Evolutionary conservation across 2,113 vertebrate genomes (phyloP), one percentile per base, ranked within the genome.

Genomic region (Promerops cafer): DNA sequence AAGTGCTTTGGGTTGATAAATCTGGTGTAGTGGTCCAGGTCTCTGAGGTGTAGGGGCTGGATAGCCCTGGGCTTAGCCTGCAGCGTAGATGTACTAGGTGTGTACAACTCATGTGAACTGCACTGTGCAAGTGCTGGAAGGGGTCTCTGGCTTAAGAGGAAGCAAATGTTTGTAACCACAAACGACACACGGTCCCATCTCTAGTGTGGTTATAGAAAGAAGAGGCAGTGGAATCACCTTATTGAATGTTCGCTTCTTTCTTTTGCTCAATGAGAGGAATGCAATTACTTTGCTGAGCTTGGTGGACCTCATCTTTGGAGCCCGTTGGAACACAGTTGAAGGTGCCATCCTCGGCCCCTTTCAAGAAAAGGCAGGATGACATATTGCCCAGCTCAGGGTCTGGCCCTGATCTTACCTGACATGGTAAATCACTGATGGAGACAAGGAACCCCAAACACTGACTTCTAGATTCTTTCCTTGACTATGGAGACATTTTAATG

Each of bases 51-150:
- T 13, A 1, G 17, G 13, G 13, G 7, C 11, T 63, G 54, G 30
- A 9, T 28, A 66, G 23, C 16, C 56, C 47, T 19, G 15, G 6
- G 2, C 33, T 92, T 52, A 57, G 31, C 64, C 35, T 59, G 35
- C 27, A 27, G 35, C 0, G 1, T 8, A 33, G 70, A 3, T 17
- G 10, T 28, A 10, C 23, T 30, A 31, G 23, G 6, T 63, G 30
- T 31, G 14, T 24, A 54, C 13, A 22, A 3, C 4, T 47, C 20
- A 3, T 0, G 0, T 47, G 11, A 47, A 31, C 28, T 39, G 7
- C 7, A 18, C 13, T 39, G 13, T 37, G 26, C 13, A 63, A 20
- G 15, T 31, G 50, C 37, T 84, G 27, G 44, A 40, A 77, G 8
- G 33, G 10, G 9, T n/a, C 82, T 79, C 56, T 68, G 14, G 6